Base-by-base conservation (phyloP, 2,888 invertebrate genomes). In the Athetis lepigone region DNA sequence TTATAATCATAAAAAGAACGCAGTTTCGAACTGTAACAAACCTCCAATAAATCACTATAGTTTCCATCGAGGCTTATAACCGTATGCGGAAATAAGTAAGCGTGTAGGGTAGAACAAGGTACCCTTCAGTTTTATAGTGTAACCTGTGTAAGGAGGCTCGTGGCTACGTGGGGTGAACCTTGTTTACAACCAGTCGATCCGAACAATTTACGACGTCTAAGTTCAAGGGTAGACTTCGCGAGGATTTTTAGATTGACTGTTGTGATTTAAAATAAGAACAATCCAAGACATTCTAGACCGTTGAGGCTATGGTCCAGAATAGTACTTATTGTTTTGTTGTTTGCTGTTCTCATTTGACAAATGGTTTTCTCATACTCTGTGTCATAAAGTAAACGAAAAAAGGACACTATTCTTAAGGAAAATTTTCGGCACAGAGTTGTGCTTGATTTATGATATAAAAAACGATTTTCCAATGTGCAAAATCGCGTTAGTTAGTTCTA, bases 151-250 rank as follows among this genome's bases (percentile, higher is more conserved):
- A 33, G 33, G 13, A 33, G 45, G 50, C 57, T 64, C 43, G 64
- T 66, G 66, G 52, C 65, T 57, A 63, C 66, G 54, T 66, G 49
- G 57, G 49, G 59, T 50, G 60, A 61, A 46, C 70, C 68, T 69
- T 79, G 78, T 79, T 79, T 80, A 80, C 79, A 72, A 71, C 70
- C 51, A 70, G 57, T 58, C 70, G 59, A 70, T 59, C 66, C n/a
- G 23, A 40, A 57, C 29, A 19, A 18, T 73, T 77, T 79, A 72
- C 62, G 68, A 78, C 54, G 36, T 43, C 54, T 18, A 52, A 75
- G 79, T 72, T 73, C 79, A 80, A 71, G 79, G 79, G 29, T 60
- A 54, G 27, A 40, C 39, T 40, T 49, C 43, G 27, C 57, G 43
- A 47, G 49, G 39, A 55, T 42, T 33, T 66, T 52, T 57, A 19